A percentile compares a stretch with the other conserved stretches of the same genome.
Evolutionary conservation across 2,888 invertebrate species (phyloP).

Genomic region (Mechanitis mazaeus): DNA sequence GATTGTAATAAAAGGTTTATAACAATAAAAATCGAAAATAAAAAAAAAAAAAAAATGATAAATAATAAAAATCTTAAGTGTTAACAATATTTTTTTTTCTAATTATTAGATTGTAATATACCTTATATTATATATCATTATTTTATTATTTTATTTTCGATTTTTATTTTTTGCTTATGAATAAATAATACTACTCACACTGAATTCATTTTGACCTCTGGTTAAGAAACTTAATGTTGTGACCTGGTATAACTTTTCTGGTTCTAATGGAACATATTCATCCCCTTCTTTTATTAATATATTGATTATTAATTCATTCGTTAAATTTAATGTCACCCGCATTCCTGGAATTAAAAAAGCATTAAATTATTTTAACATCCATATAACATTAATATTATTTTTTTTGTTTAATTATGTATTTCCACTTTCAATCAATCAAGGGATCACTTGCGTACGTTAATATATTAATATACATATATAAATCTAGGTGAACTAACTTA

Average conservation of each 20-base stretch:
- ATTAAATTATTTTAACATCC: too few species aligned
- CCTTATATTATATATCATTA: not conserved
- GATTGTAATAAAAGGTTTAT: too few species aligned
- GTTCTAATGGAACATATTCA: slow-evolving; percentile 71
- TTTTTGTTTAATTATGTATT: too few species aligned
- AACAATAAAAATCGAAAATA: too few species aligned
- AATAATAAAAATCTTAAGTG: too few species aligned
- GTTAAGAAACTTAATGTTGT: slow-evolving; percentile 76
- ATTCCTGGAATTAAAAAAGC: slow-evolving; percentile 63
- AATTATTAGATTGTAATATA: too few species aligned
- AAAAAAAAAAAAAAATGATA: too few species aligned
- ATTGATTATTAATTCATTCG: slow-evolving; percentile 64
- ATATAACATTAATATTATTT: not conserved
- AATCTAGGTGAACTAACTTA: too few species aligned
- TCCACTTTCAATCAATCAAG: too few species aligned
- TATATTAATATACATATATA: too few species aligned
- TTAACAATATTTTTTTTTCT: not conserved
- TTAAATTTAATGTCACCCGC: slow-evolving; percentile 75
- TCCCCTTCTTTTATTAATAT: slow-evolving; percentile 75
- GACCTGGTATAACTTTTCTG: slow-evolving; percentile 77
- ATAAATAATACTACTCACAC: slow-evolving; percentile 41
- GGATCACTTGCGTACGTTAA: too few species aligned
- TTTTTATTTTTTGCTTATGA: not conserved
- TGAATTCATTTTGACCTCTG: slow-evolving; percentile 79
- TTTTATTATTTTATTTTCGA: not conserved